These are phyloP conservation scores for Vespertilio murinus DNA, from an alignment of 2,797 vertebrate species.

Conservation along the genomic window DNA sequence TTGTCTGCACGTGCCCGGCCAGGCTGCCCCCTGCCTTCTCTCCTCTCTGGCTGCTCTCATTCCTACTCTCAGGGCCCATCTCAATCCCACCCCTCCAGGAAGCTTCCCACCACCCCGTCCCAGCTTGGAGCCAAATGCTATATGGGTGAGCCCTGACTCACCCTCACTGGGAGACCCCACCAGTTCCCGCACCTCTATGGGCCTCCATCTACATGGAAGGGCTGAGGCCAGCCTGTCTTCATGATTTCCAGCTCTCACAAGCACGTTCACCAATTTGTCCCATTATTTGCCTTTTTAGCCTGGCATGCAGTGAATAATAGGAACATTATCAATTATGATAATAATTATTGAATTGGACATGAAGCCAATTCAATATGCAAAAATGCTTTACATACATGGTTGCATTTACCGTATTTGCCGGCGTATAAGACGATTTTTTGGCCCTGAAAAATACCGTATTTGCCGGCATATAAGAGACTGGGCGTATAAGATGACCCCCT, in stretches of 20 bases:
- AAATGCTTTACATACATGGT: not conserved
- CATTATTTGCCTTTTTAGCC: no score
- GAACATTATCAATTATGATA: not conserved
- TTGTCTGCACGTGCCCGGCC: not conserved
- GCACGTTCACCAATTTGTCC: not conserved
- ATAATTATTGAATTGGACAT: not conserved
- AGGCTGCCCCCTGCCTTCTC: not conserved
- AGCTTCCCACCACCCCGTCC: not conserved
- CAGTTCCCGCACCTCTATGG: not conserved
- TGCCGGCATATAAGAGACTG: no score
- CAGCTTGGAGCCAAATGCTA: fast-evolving
- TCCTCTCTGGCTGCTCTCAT: not conserved
- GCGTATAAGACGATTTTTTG: no score
- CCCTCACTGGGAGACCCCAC: not conserved
- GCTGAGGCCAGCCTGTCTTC: not conserved
- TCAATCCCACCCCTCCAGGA: not conserved
- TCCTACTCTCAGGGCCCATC: not conserved
- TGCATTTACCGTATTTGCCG: no score
- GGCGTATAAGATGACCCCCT: no score
- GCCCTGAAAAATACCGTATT: no score
- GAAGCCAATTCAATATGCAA: not conserved
- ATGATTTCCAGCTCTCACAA: not conserved
- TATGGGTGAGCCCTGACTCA: not conserved
- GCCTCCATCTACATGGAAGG: not conserved
- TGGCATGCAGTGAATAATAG: not conserved